Evolutionary conservation across 2,113 vertebrate species (phyloP), one percentile per base, ranked within the genome.

Genomic region (Phodopus roborovskii): DNA sequence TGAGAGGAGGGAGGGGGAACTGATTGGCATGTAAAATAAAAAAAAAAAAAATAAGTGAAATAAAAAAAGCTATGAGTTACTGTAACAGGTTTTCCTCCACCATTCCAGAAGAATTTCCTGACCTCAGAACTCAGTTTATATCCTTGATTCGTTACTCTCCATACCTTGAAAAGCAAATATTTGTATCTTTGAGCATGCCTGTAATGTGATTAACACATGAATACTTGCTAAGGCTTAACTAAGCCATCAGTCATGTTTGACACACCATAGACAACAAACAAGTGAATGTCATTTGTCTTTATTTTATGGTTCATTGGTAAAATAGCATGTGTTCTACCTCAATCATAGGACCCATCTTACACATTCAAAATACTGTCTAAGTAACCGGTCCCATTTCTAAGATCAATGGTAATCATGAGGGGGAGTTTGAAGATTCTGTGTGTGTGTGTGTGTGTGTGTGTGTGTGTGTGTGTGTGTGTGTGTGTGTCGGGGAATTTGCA

Each of bases 211-310:
- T 71, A 93, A 36, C 15, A 39, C 13, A 15, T 58, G 45, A 8
- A 36, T n/a, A 73, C 93, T 84, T 74, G 48, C 0, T 75, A 74
- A 74, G 16, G n/a, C 79, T 79, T 68, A 90, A 96, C 66, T 60
- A 92, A 93, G 24, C 42, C 81, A 77, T 39, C 8, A 62, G 75
- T 56, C 50, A 5, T 81, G 58, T 84, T 88, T 84, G 88, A 48
- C 7, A 78, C 5, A 58, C 28, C 15, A 10, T 50, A 91, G 71
- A 56, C 20, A 81, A 28, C 10, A 4, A 62, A n/a, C 33, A 86
- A 86, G 64, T 45, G 91, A 78, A n/a, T 79, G 70, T 33, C 74
- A 8, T 66, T 71, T 94, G 39, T 94, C 28, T 92, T 94, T 66
- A 71, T 88, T 79, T 97, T 74, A 58, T 78, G 22, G 12, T 33